Evolutionary conservation across 2,888 invertebrate genomes (phyloP).

Genomic region (Lissonota sp.): DNA sequence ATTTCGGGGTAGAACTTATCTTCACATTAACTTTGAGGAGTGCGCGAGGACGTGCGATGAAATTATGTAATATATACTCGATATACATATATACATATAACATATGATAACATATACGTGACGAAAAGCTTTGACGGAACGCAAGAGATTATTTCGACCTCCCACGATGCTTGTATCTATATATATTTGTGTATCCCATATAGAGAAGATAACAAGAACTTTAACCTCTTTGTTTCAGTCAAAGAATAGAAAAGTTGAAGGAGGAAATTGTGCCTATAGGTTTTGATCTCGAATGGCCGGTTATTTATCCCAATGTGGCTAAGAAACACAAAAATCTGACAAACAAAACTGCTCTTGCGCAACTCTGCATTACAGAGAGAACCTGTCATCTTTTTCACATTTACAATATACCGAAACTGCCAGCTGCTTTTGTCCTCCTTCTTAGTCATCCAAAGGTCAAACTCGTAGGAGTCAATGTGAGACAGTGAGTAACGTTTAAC

Average conservation of each 20-base stretch:
- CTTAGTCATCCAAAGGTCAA: slow-evolving; percentile 86
- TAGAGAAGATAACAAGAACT: background rate
- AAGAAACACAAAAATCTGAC: slow-evolving; percentile 84
- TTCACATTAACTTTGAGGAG: slow-evolving; percentile 74
- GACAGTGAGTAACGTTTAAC: slow-evolving; percentile 84
- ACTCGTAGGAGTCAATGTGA: slow-evolving; percentile 87
- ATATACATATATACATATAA: slow-evolving; percentile 14
- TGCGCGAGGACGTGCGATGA: slow-evolving; percentile 78
- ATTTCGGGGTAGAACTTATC: slow-evolving; percentile 77
- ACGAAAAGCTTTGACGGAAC: background rate
- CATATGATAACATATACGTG: slow-evolving; percentile 4
- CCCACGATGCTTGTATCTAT: no score
- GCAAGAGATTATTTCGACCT: no score
- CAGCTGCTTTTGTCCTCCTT: slow-evolving; percentile 85
- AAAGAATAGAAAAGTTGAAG: slow-evolving; percentile 76
- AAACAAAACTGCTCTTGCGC: slow-evolving; percentile 87
- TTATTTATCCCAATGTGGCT: slow-evolving; percentile 85
- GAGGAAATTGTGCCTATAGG: slow-evolving; percentile 85
- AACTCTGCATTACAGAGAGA: slow-evolving; percentile 85
- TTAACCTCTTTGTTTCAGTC: slow-evolving; percentile 74
- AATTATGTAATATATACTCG: slow-evolving; percentile 75
- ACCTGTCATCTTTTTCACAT: slow-evolving; percentile 87
- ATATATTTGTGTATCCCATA: no score
- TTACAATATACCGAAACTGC: slow-evolving; percentile 85
- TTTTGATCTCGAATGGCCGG: slow-evolving; percentile 89